A percentile compares a stretch with the other conserved stretches of the same genome.
phyloP scores from a whole-genome alignment of 1,140 invertebrate species.

The Eufriesea mexicana region DNA sequence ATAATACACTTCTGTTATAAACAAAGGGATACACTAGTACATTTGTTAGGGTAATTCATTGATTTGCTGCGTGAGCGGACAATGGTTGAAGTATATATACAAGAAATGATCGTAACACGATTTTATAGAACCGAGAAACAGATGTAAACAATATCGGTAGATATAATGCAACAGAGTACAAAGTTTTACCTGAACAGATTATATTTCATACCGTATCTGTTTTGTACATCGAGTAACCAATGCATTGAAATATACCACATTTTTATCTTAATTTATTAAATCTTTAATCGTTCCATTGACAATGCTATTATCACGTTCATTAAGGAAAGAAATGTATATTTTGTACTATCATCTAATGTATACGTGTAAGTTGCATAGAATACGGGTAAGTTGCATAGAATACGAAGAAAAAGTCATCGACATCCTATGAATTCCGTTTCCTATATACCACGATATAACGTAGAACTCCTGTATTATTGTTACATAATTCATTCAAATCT shows the following conservation, averaged over 20 bases:
- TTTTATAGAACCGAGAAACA: slow-evolving; percentile 20
- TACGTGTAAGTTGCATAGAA: not conserved
- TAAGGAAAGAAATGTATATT: not conserved
- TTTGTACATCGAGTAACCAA: slow-evolving; percentile 53
- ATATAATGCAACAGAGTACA: slow-evolving; percentile 53
- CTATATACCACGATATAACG: not conserved
- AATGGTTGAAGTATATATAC: slow-evolving; percentile 12
- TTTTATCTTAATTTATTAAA: slow-evolving; percentile 49
- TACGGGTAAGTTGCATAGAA: not conserved
- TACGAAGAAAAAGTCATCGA: not conserved
- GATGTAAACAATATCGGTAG: slow-evolving; percentile 43
- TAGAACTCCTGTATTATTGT: slow-evolving; percentile 12
- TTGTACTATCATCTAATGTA: not conserved
- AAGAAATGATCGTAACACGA: slow-evolving; percentile 23
- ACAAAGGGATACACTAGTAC: not conserved
- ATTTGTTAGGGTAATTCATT: slow-evolving; percentile 20
- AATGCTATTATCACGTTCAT: slow-evolving; percentile 15
- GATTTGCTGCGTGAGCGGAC: slow-evolving; percentile 34
- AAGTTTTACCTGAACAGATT: slow-evolving; percentile 59
- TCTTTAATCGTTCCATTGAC: slow-evolving; percentile 43
- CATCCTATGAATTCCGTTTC: slow-evolving; percentile 13
- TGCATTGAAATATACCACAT: slow-evolving; percentile 55
- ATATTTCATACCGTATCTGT: slow-evolving; percentile 54
- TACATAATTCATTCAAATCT: slow-evolving; percentile 32
- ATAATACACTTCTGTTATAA: slow-evolving; percentile 23